These are phyloP conservation scores for Pseudomugil gertrudae DNA, from an alignment of 2,797 vertebrate species.

Conservation along the genomic window DNA sequence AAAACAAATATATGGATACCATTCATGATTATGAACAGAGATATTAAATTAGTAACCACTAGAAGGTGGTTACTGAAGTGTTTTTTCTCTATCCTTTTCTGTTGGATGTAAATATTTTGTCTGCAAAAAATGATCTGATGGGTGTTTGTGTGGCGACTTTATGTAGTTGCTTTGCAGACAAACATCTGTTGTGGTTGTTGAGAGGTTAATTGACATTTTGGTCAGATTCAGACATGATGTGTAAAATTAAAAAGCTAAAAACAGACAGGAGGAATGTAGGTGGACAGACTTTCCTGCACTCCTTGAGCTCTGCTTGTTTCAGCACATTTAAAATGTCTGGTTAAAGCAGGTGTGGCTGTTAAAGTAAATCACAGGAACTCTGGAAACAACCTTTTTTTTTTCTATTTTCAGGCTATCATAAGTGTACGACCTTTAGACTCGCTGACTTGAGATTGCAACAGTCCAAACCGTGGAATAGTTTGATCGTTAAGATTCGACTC, in stretches of 20 bases:
- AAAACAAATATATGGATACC: too few relatives aligned
- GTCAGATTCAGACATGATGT: background rate
- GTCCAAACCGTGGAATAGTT: background rate
- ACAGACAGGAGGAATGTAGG: background rate
- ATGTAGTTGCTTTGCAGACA: background rate
- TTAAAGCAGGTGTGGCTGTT: constrained; percentile 1
- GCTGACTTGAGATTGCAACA: constrained; percentile 3
- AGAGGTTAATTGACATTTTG: background rate
- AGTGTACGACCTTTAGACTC: constrained; percentile 20
- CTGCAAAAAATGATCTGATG: too few relatives aligned
- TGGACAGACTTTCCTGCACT: too few relatives aligned
- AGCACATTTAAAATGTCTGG: background rate
- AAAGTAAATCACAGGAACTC: background rate
- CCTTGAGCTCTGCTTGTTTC: background rate
- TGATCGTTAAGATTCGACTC: constrained; percentile 32
- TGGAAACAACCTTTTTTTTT: background rate
- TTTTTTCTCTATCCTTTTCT: too few relatives aligned
- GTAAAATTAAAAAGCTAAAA: too few relatives aligned
- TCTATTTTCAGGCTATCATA: background rate
- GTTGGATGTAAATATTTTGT: background rate
- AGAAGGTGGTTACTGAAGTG: background rate
- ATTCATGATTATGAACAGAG: too few relatives aligned
- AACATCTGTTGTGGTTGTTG: background rate
- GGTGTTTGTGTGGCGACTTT: too few relatives aligned
- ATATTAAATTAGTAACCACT: too few relatives aligned